These are phyloP conservation scores for Drosophila suboccidentalis DNA, from an alignment of 2,888 invertebrate genomes.

Conservation along the genomic window DNA sequence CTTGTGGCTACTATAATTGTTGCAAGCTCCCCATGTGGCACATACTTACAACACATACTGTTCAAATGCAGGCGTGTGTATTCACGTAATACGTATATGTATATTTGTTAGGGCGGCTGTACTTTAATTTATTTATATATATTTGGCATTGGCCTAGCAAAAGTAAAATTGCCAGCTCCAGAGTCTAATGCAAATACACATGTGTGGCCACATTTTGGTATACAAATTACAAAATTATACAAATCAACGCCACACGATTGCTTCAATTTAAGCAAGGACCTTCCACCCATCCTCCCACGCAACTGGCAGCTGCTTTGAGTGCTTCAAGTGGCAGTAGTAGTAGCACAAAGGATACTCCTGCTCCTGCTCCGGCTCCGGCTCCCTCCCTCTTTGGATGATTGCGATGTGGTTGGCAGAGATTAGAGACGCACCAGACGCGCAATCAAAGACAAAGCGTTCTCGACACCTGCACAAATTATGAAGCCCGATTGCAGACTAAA, in stretches of 20 bases:
- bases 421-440: slow-evolving; percentile 71
- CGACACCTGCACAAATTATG: slow-evolving; percentile 81
- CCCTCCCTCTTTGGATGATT: slow-evolving; percentile 34
- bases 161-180: slow-evolving; percentile 63
- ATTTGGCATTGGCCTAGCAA: slow-evolving; percentile 40
- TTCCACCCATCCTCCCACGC: neutral
- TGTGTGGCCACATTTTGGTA: slow-evolving; percentile 80
- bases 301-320: slow-evolving; percentile 46
- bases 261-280: slow-evolving; percentile 69
- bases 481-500: slow-evolving; percentile 53
- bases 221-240: slow-evolving; percentile 82
- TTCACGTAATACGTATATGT: slow-evolving; percentile 1
- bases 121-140: slow-evolving; percentile 76
- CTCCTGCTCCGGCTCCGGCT: slow-evolving; percentile 10
- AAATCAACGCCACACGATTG: slow-evolving; percentile 82
- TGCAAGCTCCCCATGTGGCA: slow-evolving; percentile 11
- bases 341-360: slow-evolving; percentile 47
- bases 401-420: slow-evolving; percentile 74
- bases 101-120: slow-evolving; percentile 19
- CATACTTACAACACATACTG: neutral
- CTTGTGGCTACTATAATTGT: slow-evolving; percentile 7
- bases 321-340: slow-evolving; percentile 49
- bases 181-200: slow-evolving; percentile 51
- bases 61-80: too few relatives aligned
- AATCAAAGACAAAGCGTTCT: slow-evolving; percentile 77